These are phyloP conservation scores for cattle (Bos taurus) DNA, from an alignment of 2,113 vertebrate species.

Conservation along the genomic window DNA sequence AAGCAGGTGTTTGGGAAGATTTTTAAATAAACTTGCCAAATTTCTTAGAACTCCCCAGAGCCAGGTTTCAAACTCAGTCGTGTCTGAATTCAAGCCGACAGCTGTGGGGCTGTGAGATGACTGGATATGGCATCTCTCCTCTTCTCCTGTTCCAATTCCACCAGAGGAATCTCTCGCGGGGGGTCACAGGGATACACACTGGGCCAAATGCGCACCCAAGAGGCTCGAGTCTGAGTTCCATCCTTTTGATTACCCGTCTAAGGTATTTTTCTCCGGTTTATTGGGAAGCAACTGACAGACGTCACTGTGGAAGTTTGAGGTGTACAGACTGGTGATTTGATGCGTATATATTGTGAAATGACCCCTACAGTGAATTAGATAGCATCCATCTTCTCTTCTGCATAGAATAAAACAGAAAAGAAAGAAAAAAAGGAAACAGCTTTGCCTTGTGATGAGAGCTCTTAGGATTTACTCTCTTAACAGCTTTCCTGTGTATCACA, in stretches of 20 bases:
- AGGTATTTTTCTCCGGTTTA: neutral
- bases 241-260: neutral
- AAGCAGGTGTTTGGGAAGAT: neutral
- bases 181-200: neutral
- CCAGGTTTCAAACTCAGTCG: neutral
- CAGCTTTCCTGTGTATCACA: neutral
- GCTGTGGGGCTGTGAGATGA: neutral
- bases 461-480: neutral
- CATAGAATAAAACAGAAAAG: neutral
- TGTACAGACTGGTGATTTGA: neutral
- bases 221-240: neutral
- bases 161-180: neutral
- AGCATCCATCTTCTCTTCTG: neutral
- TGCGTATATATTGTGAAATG: neutral
- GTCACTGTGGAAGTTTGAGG: neutral
- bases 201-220: accelerated
- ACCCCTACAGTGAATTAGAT: neutral
- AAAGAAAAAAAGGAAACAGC: neutral
- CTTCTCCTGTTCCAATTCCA: neutral
- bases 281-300: neutral
- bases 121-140: accelerated
- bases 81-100: neutral
- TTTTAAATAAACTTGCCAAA: slow-evolving; percentile 17
- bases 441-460: neutral
- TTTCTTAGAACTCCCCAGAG: slow-evolving; percentile 12